Evolutionary conservation across 2,113 vertebrate species (phyloP).

Genomic region (Pollimyrus isidori): DNA sequence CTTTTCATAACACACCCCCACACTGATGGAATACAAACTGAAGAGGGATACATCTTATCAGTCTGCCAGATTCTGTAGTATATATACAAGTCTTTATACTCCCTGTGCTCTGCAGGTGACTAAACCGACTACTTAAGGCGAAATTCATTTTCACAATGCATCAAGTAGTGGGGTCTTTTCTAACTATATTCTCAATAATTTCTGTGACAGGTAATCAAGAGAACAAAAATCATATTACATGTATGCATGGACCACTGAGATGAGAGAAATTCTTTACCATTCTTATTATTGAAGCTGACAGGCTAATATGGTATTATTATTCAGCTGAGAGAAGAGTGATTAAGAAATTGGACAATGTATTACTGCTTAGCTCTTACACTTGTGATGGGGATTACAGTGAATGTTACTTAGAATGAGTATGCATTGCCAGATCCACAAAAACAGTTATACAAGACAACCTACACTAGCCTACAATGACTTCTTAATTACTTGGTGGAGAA

Average conservation of each 20-base stretch:
- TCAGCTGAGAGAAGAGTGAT: background rate
- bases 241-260: background rate
- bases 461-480: conserved; percentile 27
- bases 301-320: background rate
- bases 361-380: background rate
- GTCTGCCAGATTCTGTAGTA: background rate
- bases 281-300: background rate
- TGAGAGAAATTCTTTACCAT: background rate
- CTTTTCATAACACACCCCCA: background rate
- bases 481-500: conserved; percentile 25
- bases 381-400: background rate
- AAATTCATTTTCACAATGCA: background rate
- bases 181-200: background rate
- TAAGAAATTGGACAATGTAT: background rate
- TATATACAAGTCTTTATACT: background rate
- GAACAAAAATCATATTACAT: background rate
- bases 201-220: background rate
- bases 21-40: background rate
- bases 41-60: background rate
- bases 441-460: conserved; percentile 35
- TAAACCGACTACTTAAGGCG: background rate
- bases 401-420: background rate
- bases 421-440: background rate
- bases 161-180: background rate
- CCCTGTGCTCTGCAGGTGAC: background rate